phyloP scores from a whole-genome alignment of 2,888 invertebrate genomes.

The Hedychridium roseum region DNA sequence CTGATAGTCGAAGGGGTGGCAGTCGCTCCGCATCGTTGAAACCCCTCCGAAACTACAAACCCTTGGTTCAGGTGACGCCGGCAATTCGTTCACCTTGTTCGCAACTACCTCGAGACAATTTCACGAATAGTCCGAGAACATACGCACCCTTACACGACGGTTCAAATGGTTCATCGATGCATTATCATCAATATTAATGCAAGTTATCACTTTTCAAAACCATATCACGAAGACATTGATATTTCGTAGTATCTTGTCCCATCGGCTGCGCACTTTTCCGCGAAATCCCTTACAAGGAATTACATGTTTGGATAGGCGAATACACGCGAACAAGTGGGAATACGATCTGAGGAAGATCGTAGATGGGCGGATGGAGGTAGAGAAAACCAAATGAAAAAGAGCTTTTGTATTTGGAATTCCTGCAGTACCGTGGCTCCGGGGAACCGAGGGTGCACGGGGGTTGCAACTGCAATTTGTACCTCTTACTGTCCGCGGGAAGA shows the following conservation, averaged over 20 bases:
- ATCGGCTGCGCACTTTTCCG: too few relatives aligned
- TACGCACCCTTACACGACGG: too few relatives aligned
- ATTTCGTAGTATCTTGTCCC: too few relatives aligned
- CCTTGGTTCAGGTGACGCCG: slow-evolving; percentile 40
- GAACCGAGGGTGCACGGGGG: slow-evolving; percentile 30
- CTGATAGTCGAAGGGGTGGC: slow-evolving; percentile 51
- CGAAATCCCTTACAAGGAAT: too few relatives aligned
- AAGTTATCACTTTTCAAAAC: too few relatives aligned
- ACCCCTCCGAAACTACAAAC: slow-evolving; percentile 45
- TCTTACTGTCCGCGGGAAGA: slow-evolving; percentile 63
- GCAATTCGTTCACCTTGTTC: slow-evolving; percentile 18
- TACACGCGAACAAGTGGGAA: too few relatives aligned
- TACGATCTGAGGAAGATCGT: slow-evolving; percentile 17
- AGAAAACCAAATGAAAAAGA: slow-evolving; percentile 64
- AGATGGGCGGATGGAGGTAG: slow-evolving; percentile 20
- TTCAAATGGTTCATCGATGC: too few relatives aligned
- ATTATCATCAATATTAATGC: too few relatives aligned
- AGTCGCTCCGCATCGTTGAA: slow-evolving; percentile 50
- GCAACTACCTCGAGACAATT: slow-evolving; percentile 15
- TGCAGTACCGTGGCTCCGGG: slow-evolving; percentile 35
- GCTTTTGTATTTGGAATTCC: slow-evolving; percentile 61
- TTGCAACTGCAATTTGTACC: slow-evolving; percentile 63
- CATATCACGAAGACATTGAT: too few relatives aligned
- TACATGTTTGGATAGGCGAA: too few relatives aligned
- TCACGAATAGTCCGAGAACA: neutral